phyloP scores from a whole-genome alignment of 2,113 vertebrate genomes.

The Bubalus kerabau region DNA sequence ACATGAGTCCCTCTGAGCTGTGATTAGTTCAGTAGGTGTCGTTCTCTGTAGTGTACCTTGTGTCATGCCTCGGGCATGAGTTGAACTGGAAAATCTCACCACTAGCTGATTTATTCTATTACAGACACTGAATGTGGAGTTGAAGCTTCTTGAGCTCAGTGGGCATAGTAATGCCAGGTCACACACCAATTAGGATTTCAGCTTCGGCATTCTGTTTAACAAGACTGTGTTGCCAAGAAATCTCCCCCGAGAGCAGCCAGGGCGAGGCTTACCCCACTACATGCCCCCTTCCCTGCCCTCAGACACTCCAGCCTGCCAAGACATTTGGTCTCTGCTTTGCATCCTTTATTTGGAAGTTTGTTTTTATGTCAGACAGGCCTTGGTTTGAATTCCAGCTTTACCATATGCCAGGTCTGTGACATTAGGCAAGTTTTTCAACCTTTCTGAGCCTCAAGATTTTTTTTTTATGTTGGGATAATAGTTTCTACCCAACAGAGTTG shows the following conservation, averaged over 20 bases:
- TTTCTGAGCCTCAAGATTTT: neutral
- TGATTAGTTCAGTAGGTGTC: neutral
- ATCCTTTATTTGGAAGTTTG: neutral
- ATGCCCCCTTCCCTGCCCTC: neutral
- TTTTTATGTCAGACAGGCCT: neutral
- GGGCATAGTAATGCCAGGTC: neutral
- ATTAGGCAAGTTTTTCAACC: neutral
- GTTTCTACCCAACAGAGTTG: neutral
- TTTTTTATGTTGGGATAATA: neutral
- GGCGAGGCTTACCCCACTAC: neutral
- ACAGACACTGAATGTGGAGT: neutral
- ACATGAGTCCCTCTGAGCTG: neutral
- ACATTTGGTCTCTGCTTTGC: neutral
- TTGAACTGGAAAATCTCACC: neutral
- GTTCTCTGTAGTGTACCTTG: neutral
- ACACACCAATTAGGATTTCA: neutral
- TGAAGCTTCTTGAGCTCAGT: neutral
- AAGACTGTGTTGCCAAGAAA: neutral
- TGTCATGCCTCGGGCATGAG: neutral
- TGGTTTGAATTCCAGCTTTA: slow-evolving; percentile 17
- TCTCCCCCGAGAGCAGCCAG: neutral
- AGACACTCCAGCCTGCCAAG: neutral
- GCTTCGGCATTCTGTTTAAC: neutral
- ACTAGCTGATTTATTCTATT: neutral
- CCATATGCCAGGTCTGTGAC: neutral